These are phyloP conservation scores for Leucoma salicis DNA, from an alignment of 2,888 invertebrate genomes.

Conservation along the genomic window DNA sequence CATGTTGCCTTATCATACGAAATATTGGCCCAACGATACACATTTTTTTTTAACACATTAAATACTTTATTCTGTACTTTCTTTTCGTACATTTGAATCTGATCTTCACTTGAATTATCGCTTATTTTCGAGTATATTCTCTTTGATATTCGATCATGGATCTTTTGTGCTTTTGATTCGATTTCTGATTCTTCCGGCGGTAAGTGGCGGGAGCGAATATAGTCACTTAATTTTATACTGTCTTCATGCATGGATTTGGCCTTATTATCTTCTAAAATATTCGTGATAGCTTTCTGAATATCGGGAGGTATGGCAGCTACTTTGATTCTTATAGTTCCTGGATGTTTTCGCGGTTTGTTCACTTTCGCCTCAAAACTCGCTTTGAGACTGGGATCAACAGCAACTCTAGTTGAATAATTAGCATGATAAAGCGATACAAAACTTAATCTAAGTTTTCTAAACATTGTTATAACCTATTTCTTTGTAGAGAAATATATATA, in stretches of 20 bases:
- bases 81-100: constrained; percentile 63
- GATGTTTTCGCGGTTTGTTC: constrained; percentile 86
- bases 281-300: constrained; percentile 80
- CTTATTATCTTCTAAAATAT: constrained; percentile 81
- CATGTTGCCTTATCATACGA: constrained; percentile 85
- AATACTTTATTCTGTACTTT: constrained; percentile 79
- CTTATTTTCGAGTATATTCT: constrained; percentile 38
- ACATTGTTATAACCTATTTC: constrained; percentile 55
- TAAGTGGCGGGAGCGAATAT: constrained; percentile 83
- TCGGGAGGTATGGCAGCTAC: constrained; percentile 82
- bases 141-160: constrained; percentile 61
- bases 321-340: constrained; percentile 84
- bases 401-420: constrained; percentile 64
- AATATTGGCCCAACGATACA: constrained; percentile 89
- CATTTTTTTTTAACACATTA: constrained; percentile 80
- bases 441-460: constrained; percentile 55
- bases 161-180: constrained; percentile 61
- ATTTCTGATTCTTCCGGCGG: constrained; percentile 84
- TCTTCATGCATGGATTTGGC: constrained; percentile 79
- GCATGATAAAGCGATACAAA: constrained; percentile 40
- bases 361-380: constrained; percentile 75
- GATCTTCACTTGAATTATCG: constrained; percentile 49
- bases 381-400: constrained; percentile 74
- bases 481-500: no score
- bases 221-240: constrained; percentile 78